Conservation (phyloP, 2,797 vertebrate genomes). For the Aplochiton taeniatus region DNA sequence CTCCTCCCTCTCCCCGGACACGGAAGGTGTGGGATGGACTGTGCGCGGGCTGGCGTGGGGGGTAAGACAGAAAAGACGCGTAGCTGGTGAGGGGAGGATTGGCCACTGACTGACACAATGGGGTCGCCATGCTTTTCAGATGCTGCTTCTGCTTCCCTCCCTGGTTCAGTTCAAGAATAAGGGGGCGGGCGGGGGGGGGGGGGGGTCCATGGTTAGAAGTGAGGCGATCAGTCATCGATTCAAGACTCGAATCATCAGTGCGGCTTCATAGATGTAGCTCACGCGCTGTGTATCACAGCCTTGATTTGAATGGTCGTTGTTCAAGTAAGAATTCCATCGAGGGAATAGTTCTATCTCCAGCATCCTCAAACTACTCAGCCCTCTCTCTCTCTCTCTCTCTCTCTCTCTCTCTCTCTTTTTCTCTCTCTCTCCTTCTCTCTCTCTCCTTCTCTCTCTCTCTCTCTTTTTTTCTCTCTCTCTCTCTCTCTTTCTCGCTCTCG, state of each 20-base stretch:
- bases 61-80: no score
- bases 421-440: neutral
- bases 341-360: neutral
- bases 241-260: no score
- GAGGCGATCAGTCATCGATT: no score
- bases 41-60: no score
- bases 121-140: neutral
- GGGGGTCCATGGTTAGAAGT: no score
- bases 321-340: constrained; percentile 7
- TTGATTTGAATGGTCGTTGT: no score
- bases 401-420: no score
- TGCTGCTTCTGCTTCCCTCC: no score
- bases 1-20: no score
- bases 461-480: neutral
- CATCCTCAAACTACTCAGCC: constrained; percentile 1
- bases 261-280: no score
- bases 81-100: neutral
- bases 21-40: no score
- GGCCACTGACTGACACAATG: constrained; percentile 7
- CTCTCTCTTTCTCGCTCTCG: neutral
- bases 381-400: neutral
- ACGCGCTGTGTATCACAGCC: no score
- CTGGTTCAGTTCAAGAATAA: constrained; percentile 26
- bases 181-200: constrained; percentile 19
- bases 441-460: neutral